These are phyloP conservation scores for Rhinophrynus dorsalis DNA, from an alignment of 2,797 vertebrate species.

Conservation along the genomic window DNA sequence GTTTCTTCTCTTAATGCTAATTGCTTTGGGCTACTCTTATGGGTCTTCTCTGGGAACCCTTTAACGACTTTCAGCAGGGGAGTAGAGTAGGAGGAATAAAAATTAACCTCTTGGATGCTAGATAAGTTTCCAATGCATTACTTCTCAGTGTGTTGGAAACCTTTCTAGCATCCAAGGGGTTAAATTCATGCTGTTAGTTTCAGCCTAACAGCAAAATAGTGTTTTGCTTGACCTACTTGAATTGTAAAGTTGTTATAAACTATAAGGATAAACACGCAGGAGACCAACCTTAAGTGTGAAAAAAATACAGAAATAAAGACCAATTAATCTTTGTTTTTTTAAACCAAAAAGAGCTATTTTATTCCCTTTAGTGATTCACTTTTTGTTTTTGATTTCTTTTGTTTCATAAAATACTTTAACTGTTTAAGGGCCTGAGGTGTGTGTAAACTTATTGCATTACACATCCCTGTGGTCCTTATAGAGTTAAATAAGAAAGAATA, in stretches of 20 bases:
- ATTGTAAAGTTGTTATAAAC: constrained; percentile 49
- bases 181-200: constrained; percentile 40
- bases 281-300: constrained; percentile 53
- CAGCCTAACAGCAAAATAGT: constrained; percentile 36
- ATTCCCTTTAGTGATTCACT: background rate
- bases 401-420: too few relatives aligned
- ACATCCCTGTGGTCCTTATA: too few relatives aligned
- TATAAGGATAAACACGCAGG: constrained; percentile 52
- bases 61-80: constrained; percentile 42
- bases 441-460: too few relatives aligned
- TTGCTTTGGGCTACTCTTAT: constrained; percentile 50
- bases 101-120: too few relatives aligned
- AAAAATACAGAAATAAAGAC: constrained; percentile 59
- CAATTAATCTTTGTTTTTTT: constrained; percentile 49
- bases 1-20: constrained; percentile 55
- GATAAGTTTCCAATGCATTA: too few relatives aligned
- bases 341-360: background rate
- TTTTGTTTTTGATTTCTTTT: background rate
- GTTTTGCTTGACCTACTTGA: constrained; percentile 52
- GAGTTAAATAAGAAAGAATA: background rate
- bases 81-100: constrained; percentile 41
- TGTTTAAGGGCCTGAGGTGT: too few relatives aligned
- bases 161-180: too few relatives aligned
- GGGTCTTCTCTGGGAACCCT: constrained; percentile 14
- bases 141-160: too few relatives aligned